These are phyloP conservation scores for Dryoscopus gambensis DNA, from an alignment of 2,113 vertebrate genomes.

Conservation along the genomic window DNA sequence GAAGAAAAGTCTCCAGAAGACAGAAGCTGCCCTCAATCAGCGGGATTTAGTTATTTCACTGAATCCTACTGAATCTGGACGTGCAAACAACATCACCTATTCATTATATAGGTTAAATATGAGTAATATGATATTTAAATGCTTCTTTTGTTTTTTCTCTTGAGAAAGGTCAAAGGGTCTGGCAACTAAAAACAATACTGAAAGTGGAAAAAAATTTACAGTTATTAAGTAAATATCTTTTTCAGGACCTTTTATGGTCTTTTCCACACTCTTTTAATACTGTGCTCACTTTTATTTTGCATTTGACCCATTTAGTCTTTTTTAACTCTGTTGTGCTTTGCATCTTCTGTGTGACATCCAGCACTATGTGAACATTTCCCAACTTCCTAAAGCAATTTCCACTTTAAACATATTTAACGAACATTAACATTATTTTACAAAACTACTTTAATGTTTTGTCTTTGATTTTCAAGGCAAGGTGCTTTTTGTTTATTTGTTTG, in stretches of 20 bases:
- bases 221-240: background rate
- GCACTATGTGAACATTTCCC: background rate
- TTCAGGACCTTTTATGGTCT: background rate
- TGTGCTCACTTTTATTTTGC: background rate
- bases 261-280: background rate
- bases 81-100: background rate
- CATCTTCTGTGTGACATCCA: background rate
- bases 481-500: background rate
- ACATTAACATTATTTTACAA: slow-evolving; percentile 8
- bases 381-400: slow-evolving; percentile 49
- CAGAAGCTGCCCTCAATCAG: background rate
- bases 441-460: slow-evolving; percentile 19
- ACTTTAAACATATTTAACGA: slow-evolving; percentile 32
- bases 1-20: background rate
- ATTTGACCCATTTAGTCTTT: background rate
- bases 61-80: background rate
- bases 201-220: background rate
- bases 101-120: background rate
- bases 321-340: background rate
- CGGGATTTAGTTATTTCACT: background rate
- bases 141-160: background rate
- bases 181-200: background rate
- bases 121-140: background rate
- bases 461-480: slow-evolving; percentile 36
- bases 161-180: background rate